Conservation (phyloP, 2,888 invertebrate genomes). For the Mythimna loreyi region DNA sequence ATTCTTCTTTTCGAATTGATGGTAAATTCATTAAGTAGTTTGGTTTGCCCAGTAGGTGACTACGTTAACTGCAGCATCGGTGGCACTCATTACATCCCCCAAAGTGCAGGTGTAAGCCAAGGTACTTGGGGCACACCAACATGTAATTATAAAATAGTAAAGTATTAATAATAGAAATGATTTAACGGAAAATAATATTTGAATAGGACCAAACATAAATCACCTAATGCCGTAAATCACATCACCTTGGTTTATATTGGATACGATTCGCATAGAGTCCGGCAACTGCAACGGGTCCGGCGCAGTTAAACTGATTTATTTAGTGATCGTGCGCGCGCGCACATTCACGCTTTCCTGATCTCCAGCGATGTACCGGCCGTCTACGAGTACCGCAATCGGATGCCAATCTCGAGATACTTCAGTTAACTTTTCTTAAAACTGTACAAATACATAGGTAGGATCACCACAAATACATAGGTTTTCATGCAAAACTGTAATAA, state of each 20-base stretch:
- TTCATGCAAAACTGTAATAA: background rate
- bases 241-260: constrained; percentile 32
- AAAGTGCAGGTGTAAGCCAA: no score
- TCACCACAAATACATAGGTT: background rate
- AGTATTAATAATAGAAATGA: background rate
- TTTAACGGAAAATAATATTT: background rate
- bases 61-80: no score
- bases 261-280: constrained; percentile 45
- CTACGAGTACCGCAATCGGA: constrained; percentile 49
- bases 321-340: constrained; percentile 64
- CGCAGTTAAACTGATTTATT: constrained; percentile 59
- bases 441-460: background rate
- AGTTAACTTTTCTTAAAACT: constrained; percentile 20
- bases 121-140: no score
- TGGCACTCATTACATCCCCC: no score
- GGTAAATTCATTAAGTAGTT: no score
- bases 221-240: constrained; percentile 20
- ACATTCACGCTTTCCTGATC: constrained; percentile 84
- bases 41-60: no score
- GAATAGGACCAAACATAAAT: constrained; percentile 4
- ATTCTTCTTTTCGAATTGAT: no score
- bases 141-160: no score
- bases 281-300: constrained; percentile 52
- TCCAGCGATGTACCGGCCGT: constrained; percentile 54
- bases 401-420: constrained; percentile 69